Percentiles rank a stretch among this genome's conserved stretches.
These are phyloP conservation scores for Mormyrops attenuatus DNA, from an alignment of 2,797 vertebrate species.

Conservation along the genomic window DNA sequence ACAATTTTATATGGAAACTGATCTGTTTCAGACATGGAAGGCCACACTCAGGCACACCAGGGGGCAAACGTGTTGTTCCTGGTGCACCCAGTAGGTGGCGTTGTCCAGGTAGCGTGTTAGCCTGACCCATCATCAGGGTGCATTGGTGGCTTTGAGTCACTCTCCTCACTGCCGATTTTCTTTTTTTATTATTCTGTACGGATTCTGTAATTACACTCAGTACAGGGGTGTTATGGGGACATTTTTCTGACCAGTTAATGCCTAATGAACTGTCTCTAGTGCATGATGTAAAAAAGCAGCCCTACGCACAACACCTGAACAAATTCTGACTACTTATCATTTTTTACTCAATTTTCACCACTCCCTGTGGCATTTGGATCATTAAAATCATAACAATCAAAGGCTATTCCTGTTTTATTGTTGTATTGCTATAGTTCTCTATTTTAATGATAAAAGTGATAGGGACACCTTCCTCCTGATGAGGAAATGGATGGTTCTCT, in stretches of 20 bases:
- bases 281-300: not conserved
- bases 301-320: not conserved
- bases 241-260: not conserved
- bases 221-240: not conserved
- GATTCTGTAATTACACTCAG: not conserved
- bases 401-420: not conserved
- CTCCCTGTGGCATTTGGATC: too few relatives aligned
- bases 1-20: constrained; percentile 58
- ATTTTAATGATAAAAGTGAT: not conserved
- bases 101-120: not conserved
- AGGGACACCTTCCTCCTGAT: not conserved
- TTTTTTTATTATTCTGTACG: not conserved
- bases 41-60: not conserved
- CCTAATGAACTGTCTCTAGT: constrained; percentile 1
- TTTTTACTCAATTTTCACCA: not conserved
- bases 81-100: not conserved
- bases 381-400: constrained; percentile 3
- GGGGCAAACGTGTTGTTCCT: not conserved
- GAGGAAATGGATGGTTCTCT: not conserved
- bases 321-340: not conserved
- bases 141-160: not conserved
- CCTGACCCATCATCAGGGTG: not conserved
- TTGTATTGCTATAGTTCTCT: not conserved
- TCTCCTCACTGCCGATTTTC: not conserved
- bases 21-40: not conserved